A percentile compares a stretch with the other conserved stretches of the same genome.
phyloP scores from a whole-genome alignment of 2,113 vertebrate genomes.

The Callorhinus ursinus region DNA sequence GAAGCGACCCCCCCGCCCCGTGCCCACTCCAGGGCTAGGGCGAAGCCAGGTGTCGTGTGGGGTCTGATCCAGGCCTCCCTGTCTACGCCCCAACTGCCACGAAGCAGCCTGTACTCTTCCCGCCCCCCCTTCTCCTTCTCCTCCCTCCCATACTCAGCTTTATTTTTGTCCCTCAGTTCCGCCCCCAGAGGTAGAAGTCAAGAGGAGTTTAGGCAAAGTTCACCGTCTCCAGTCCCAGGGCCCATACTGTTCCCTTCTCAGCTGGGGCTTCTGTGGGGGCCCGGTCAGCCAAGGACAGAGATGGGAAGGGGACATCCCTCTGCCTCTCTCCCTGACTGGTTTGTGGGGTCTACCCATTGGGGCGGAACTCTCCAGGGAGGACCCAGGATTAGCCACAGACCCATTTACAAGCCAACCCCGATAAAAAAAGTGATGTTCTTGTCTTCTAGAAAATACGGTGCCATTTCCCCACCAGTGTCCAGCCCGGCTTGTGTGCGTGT shows the following conservation, averaged over 20 bases:
- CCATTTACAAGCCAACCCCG: slow-evolving; percentile 21
- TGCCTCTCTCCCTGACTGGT: not conserved
- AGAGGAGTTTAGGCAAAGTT: not conserved
- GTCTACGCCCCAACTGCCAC: not conserved
- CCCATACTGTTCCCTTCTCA: too few species aligned
- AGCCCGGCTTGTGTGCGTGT: not conserved
- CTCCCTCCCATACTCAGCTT: not conserved
- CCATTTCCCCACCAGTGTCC: not conserved
- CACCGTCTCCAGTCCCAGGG: not conserved
- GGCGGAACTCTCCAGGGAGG: not conserved
- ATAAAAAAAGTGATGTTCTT: slow-evolving; percentile 30
- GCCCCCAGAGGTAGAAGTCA: not conserved
- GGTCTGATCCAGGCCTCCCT: not conserved
- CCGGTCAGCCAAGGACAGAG: not conserved
- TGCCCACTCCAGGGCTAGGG: not conserved
- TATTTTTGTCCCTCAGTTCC: not conserved
- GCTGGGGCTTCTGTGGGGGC: not conserved
- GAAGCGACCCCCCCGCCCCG: not conserved
- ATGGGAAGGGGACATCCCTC: not conserved
- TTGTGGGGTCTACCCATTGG: not conserved
- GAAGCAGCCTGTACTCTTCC: not conserved
- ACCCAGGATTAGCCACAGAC: too few species aligned
- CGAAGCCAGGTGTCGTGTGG: rapidly evolving
- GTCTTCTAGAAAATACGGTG: slow-evolving; percentile 68
- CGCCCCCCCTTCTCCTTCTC: not conserved